phyloP scores from a whole-genome alignment of 2,797 vertebrate genomes.

The Myripristis jacobus region DNA sequence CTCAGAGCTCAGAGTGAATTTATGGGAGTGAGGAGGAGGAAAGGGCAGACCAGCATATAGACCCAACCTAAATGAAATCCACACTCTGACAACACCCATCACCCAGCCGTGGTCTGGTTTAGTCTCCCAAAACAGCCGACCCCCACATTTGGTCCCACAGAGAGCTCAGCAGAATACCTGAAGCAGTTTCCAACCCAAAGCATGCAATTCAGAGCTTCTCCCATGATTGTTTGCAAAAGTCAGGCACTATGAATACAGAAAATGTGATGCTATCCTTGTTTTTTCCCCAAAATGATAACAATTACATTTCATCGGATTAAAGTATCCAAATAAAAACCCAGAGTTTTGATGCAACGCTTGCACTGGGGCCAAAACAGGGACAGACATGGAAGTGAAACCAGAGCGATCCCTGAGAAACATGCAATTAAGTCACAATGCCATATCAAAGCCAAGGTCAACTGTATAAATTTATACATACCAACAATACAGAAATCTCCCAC shows the following conservation, averaged over 20 bases:
- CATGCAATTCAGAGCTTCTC: neutral
- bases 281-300: neutral
- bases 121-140: neutral
- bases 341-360: neutral
- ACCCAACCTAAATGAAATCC: conserved; percentile 27
- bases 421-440: too few species aligned
- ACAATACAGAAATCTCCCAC: too few species aligned
- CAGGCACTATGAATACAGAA: too few species aligned
- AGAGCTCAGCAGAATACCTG: neutral
- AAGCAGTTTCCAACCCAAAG: neutral
- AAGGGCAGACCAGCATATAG: neutral
- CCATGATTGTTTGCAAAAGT: neutral
- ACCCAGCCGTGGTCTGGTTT: neutral
- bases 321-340: neutral
- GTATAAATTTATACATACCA: too few species aligned
- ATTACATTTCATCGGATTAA: neutral
- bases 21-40: conserved; percentile 29
- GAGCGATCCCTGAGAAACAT: too few species aligned
- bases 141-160: neutral
- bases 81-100: conserved; percentile 44
- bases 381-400: neutral
- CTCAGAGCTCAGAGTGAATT: conserved; percentile 29
- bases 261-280: neutral
- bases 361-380: neutral
- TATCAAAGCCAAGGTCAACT: too few species aligned